Base-by-base conservation (phyloP, 2,113 vertebrate genomes). In the Cyanoramphus novaezelandiae region DNA sequence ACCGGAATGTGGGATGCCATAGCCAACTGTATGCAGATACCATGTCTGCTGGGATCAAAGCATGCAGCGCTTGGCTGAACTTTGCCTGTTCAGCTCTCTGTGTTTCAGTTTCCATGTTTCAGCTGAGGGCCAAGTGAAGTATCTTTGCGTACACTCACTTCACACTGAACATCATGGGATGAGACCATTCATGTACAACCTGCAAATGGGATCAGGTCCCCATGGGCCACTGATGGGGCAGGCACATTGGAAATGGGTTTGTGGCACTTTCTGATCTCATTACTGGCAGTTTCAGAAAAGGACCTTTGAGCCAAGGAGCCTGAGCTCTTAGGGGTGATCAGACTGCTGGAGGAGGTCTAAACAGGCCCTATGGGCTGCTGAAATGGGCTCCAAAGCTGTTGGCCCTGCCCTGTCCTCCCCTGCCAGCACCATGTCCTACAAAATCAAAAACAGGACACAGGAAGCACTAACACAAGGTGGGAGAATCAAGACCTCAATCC, bases 401-500 rank as follows among this genome's bases (percentile, higher is more conserved):
- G 77, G 67, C 50, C 41, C 64, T 93, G 53, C 37, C 41, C 88
- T 93, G 63, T 60, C 33, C 57, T 59, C 33, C 33, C 33, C 70
- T 69, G 18, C 69, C 80, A 80, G 76, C 53, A 75, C n/a, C 53
- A 17, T 15, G 52, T 46, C 49, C 67, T 49, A 76, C n/a, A 49
- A 83, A 79, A 92, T 49, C 69, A 91, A 77, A 88, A 90, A 74
- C 60, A 93, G 81, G 79, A 95, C 75, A 94, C 77, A 90, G 90
- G 92, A 96, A 89, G 90, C 89, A 95, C 74, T 67, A 78, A 86
- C 83, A 88, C 67, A 59, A 93, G 23, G 31, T 88, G 79, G 92
- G 74, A 95, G 90, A 95, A 87, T 79, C 87, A 60, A 94, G 95
- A 96, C 88, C 93, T 97, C 95, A 82, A 87, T 88, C 86, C 91